Conservation (phyloP, 1,140 invertebrate genomes). For the Gerris buenoi region DNA sequence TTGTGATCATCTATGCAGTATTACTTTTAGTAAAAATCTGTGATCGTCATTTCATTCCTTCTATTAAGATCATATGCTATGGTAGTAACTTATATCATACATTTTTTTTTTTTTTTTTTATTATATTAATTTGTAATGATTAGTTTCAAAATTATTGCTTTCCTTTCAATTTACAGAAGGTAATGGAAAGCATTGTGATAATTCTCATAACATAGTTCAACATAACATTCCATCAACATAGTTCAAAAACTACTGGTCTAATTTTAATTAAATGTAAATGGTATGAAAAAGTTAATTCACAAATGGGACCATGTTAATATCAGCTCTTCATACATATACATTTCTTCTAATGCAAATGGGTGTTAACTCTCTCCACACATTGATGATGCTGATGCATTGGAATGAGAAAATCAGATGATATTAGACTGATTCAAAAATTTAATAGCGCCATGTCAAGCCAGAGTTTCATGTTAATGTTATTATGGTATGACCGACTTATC, state of each 20-base stretch:
- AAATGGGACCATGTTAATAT: too few relatives aligned
- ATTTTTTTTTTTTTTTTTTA: not conserved
- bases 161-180: not conserved
- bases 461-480: too few relatives aligned
- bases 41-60: slow-evolving; percentile 43
- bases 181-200: not conserved
- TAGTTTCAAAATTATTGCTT: slow-evolving; percentile 2
- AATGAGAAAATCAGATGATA: too few relatives aligned
- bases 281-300: not conserved
- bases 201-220: not conserved
- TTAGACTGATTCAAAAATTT: too few relatives aligned
- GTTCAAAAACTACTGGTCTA: not conserved
- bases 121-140: too few relatives aligned
- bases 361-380: too few relatives aligned
- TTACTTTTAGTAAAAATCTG: slow-evolving; percentile 39
- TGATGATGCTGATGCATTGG: too few relatives aligned
- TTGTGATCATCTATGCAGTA: slow-evolving; percentile 40
- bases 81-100: slow-evolving; percentile 29
- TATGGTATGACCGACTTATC: too few relatives aligned
- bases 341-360: too few relatives aligned
- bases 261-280: too few relatives aligned
- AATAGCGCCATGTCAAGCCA: too few relatives aligned
- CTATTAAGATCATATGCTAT: slow-evolving; percentile 40
- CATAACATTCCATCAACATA: not conserved
- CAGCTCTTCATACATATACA: too few relatives aligned